Percentiles rank a stretch among this genome's conserved stretches.
Evolutionary conservation across 1,140 invertebrate genomes (phyloP).

Genomic region (Portunus trituberculatus): DNA sequence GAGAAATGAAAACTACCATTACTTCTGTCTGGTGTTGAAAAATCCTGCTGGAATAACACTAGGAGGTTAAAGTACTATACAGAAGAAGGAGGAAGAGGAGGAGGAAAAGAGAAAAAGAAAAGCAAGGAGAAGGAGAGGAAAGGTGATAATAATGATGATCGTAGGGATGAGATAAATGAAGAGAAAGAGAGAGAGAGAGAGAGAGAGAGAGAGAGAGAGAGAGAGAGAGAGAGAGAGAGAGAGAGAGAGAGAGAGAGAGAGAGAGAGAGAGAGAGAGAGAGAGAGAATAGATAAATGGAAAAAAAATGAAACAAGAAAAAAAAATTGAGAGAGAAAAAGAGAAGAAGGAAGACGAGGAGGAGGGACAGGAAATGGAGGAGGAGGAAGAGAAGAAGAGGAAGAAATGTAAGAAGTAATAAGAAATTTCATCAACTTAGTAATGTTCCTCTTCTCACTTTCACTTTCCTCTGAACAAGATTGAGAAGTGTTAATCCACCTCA

Average conservation of each 20-base stretch:
- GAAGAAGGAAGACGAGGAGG: neutral
- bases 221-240: no score
- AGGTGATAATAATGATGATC: neutral
- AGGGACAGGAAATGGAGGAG: no score
- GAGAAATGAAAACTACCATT: no score
- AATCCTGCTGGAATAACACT: no score
- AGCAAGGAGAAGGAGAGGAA: neutral
- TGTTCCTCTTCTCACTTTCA: neutral
- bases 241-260: neutral
- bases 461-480: neutral
- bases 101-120: neutral
- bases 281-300: neutral
- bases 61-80: no score
- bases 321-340: neutral
- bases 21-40: no score
- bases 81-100: neutral
- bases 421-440: neutral
- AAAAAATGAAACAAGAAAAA: neutral
- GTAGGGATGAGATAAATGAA: neutral
- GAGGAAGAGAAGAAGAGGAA: no score
- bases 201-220: neutral
- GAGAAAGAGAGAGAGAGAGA: neutral
- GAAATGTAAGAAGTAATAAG: neutral
- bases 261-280: conserved; percentile 25
- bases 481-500: neutral